Conservation (phyloP, 2,113 vertebrate genomes). For the Heterotis niloticus region DNA sequence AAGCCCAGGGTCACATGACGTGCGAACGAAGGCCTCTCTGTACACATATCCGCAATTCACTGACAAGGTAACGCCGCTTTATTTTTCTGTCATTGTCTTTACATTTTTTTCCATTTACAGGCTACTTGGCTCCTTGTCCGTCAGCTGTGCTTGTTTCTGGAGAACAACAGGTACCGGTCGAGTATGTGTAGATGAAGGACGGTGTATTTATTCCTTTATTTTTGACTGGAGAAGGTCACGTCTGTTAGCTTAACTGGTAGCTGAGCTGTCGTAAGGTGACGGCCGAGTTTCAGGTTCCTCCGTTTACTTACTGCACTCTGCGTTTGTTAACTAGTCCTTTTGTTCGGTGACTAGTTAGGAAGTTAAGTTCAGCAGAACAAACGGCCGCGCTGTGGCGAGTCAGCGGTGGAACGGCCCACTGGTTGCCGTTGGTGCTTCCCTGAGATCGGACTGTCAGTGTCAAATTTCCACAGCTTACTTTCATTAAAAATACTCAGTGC, state of each 20-base stretch:
- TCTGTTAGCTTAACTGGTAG: slow-evolving; percentile 17
- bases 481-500: too few species aligned
- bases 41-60: slow-evolving; percentile 43
- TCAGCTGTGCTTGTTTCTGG: background rate
- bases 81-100: slow-evolving; percentile 33
- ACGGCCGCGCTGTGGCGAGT: too few species aligned
- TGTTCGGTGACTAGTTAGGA: too few species aligned
- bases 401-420: too few species aligned
- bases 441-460: too few species aligned
- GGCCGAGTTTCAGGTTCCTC: too few species aligned
- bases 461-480: too few species aligned
- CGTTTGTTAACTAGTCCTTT: slow-evolving; percentile 28
- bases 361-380: too few species aligned
- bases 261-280: background rate
- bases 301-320: background rate
- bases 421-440: too few species aligned
- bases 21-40: slow-evolving; percentile 58
- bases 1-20: slow-evolving; percentile 31
- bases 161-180: background rate
- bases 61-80: slow-evolving; percentile 50
- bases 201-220: background rate
- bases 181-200: background rate
- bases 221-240: slow-evolving; percentile 24
- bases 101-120: background rate
- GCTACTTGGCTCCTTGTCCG: background rate